Base-by-base conservation (phyloP, 64 coral and sea anemone genomes). In the Dendronephthya gigantea region DNA sequence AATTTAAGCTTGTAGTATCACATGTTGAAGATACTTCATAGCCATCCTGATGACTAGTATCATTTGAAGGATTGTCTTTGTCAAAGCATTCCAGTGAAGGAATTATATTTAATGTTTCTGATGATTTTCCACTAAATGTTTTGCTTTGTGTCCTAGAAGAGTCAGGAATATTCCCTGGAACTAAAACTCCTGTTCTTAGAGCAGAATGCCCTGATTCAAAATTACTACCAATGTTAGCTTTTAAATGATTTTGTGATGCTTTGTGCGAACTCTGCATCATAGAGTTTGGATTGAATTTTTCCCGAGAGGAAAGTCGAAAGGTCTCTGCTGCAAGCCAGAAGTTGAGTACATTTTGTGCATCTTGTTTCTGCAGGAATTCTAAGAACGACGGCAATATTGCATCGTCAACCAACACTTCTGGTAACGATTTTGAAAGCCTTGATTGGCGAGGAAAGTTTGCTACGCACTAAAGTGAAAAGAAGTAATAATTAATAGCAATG, bases 271-370 rank as follows among this genome's bases (percentile, higher is more conserved):
- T n/a, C 33, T 87, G 33, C 22, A 0, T 82, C 47, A 82, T 59
- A 39, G 6, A 17, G 32, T 89, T 85, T 23, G 55, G 7, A 62
- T 23, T 22, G 17, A 62, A 23, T 82, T 93, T 98, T 56, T 86
- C 93, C 23, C 90, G 91, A 40, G 92, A 93, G 38, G 95, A 98
- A 19, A 98, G 85, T 82, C 84, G 70, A 59, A 98, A 98, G 7
- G 92, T 98, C 74, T 98, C 95, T 48, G 90, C 87, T 29, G 95
- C 93, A 0, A 98, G 92, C 95, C 95, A 98, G 72, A 98, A 98
- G 82, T 98, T 98, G 33, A 98, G 91, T n/a, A 98, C 75, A 83
- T 98, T 98, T 35, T 68, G 88, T 40, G 95, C 95, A 87, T 91
- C 93, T 82, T 98, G 92, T 41, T 91, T 93, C 68, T 93, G 92